These are phyloP conservation scores for Pluvialis apricaria DNA, from an alignment of 2,113 vertebrate species.

Conservation along the genomic window DNA sequence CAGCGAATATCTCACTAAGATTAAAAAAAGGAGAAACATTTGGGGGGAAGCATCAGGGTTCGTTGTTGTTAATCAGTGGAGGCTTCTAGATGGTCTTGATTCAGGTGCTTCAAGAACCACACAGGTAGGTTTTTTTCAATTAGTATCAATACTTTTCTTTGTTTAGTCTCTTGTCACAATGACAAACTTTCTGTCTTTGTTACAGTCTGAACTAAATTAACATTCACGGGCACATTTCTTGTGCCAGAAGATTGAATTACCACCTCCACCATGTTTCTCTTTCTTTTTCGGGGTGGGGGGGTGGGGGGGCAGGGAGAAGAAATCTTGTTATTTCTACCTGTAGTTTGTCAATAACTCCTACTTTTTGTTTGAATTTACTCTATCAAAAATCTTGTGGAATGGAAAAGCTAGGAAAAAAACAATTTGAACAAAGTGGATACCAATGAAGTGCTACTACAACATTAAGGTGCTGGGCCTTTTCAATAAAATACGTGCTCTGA, in stretches of 20 bases:
- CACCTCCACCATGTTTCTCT: neutral
- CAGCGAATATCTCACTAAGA: neutral
- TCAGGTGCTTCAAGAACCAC: neutral
- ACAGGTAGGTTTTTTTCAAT: neutral
- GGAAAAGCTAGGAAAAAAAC: neutral
- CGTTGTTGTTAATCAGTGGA: neutral
- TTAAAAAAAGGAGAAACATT: neutral
- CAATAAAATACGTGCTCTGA: neutral
- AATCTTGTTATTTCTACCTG: neutral
- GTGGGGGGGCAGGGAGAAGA: no score
- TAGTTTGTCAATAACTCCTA: neutral
- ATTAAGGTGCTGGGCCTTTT: neutral
- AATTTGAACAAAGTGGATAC: neutral
- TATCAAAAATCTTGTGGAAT: neutral
- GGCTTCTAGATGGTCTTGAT: neutral
- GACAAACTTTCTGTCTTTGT: neutral
- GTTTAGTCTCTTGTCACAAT: neutral
- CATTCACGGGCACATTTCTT: neutral
- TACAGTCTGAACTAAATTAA: neutral
- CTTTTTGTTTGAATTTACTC: neutral
- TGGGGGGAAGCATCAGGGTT: neutral
- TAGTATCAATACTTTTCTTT: neutral
- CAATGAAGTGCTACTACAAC: neutral
- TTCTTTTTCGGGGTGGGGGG: neutral
- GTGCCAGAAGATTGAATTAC: neutral